These are phyloP conservation scores for Galagoides demidoff DNA, from an alignment of 2,797 vertebrate species.

Conservation along the genomic window DNA sequence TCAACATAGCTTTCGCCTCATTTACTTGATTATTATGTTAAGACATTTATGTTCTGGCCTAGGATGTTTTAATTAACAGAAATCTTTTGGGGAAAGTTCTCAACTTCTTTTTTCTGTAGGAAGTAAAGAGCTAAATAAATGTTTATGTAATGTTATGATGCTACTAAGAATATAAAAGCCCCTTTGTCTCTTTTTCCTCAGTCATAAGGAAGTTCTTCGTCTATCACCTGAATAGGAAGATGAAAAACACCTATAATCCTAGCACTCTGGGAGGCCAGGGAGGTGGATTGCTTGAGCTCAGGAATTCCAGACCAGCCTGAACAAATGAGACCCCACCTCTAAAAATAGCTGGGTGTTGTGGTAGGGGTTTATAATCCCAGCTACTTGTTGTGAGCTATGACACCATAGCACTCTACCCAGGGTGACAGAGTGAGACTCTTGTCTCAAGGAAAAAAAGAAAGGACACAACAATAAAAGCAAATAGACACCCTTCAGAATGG, in stretches of 20 bases:
- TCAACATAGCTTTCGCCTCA: no score
- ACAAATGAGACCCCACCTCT: no score
- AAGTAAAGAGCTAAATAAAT: slow-evolving; percentile 36
- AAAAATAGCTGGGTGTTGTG: no score
- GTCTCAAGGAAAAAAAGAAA: not conserved
- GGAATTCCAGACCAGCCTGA: no score
- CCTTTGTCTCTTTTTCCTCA: not conserved
- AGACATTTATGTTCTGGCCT: not conserved
- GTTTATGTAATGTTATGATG: not conserved
- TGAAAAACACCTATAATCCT: slow-evolving; percentile 28
- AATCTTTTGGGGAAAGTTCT: not conserved
- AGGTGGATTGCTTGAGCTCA: no score
- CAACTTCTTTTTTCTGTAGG: not conserved
- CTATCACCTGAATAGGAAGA: not conserved
- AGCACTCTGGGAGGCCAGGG: no score
- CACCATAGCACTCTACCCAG: no score
- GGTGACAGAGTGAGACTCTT: not conserved
- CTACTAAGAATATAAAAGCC: not conserved
- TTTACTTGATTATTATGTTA: no score
- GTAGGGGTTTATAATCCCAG: no score
- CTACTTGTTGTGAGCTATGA: no score
- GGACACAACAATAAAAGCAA: no score
- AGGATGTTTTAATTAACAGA: not conserved
- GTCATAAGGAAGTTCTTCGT: not conserved
- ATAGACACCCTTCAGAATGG: no score